Base-by-base conservation (phyloP, 2,888 invertebrate genomes). In the Hedya salicella region DNA sequence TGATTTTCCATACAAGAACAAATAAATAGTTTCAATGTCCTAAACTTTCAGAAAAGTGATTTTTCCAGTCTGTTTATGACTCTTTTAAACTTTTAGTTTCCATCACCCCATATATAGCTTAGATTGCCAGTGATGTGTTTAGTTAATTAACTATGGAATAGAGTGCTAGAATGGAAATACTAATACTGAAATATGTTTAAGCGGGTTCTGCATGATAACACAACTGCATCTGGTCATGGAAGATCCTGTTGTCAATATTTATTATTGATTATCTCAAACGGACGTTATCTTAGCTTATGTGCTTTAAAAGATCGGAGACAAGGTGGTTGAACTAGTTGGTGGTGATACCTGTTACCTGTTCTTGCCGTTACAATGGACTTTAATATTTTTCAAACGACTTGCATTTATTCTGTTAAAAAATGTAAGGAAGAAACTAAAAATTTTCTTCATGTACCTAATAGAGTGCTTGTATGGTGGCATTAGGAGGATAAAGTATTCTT, bases 51-150 rank as follows among this genome's bases (percentile, higher is more conserved):
- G 36, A 36, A 36, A 11, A 36, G 36, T 5, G 36, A 9, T 9
- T 9, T 8, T 36, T 36, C 2, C 36, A 36, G 36, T 11, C 11
- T 36, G 36, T 36, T 36, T 36, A 36, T 36, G 8, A 9, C 9
- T 36, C 9, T 11, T 36, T 2, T 11, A 53, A 9, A 9, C n/a
- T 32, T 44, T 19, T 53, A 17, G 30, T 46, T 46, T 30, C 14
- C 25, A 30, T 30, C 30, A 30, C 9, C 49, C 32, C 57, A 57
- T 57, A 53, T 39, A 39, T 16, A 39, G 52, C 39, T 32, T 46
- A 46, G 57, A 32, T 57, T 57, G 57, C 19, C n/a, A 57, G 44
- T 56, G 14, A 40, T 21, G 21, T 36, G 9, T 36, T 36, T 36
- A 36, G 36, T 36, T 36, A 9, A 36, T 36, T 8, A 36, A 36